phyloP scores from a whole-genome alignment of 2,888 invertebrate species.

The Tetragonisca angustula region DNA sequence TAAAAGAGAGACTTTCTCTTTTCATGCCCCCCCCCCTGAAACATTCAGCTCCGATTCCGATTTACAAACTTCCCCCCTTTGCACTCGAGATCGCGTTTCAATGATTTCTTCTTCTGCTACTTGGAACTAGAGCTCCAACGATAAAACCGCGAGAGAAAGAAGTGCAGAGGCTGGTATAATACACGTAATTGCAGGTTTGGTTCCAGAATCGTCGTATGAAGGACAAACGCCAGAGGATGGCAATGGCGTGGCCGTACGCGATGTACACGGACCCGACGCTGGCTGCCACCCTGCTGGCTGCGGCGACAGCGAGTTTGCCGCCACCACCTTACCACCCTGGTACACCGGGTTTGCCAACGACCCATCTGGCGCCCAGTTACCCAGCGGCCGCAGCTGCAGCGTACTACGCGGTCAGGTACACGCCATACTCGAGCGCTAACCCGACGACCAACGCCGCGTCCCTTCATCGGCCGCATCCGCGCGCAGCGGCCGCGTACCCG shows the following conservation, averaged over 20 bases:
- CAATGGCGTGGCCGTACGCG: conserved; percentile 97
- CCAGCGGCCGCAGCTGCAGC: conserved; percentile 85
- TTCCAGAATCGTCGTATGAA: conserved; percentile 99
- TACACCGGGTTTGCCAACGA: conserved; percentile 84
- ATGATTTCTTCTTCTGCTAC: no score
- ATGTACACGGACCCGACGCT: conserved; percentile 97
- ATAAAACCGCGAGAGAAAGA: no score
- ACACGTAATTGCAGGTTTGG: conserved; percentile 90
- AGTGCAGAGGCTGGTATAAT: no score
- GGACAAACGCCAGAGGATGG: conserved; percentile 97
- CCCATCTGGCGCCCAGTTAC: conserved; percentile 85
- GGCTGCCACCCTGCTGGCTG: conserved; percentile 96
- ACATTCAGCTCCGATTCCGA: no score
- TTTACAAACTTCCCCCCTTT: no score
- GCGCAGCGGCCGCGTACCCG: conserved; percentile 72
- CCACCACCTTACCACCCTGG: conserved; percentile 74
- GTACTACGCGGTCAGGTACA: conserved; percentile 86
- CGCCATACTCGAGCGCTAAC: conserved; percentile 86
- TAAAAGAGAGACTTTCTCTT: no score
- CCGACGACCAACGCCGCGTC: conserved; percentile 78
- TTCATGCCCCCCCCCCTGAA: no score
- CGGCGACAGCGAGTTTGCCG: conserved; percentile 90
- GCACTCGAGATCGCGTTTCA: no score
- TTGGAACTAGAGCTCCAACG: no score
- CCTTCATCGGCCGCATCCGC: conserved; percentile 85